Evolutionary conservation across 2,888 invertebrate species (phyloP), one percentile per base, ranked within the genome.

Genomic region (Philaethria dido): DNA sequence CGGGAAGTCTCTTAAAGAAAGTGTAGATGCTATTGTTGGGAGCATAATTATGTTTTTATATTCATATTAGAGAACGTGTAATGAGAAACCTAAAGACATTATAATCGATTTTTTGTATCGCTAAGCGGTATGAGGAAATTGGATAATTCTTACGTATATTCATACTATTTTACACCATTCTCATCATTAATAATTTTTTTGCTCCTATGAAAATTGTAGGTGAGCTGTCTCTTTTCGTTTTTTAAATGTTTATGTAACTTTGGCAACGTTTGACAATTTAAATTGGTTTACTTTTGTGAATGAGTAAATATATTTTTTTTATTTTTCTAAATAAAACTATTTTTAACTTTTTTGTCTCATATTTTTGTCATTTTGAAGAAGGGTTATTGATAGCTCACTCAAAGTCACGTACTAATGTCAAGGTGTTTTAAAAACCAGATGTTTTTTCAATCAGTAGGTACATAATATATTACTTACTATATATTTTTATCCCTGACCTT

Each of bases 401-500:
- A 3, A 29, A 29, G 6, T 29, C 29, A 29, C 29, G 29, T 6
- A 29, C 29, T 2, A 47, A 47, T 13, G 47, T 20, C 20, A 18
- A 9, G 2, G 6, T 47, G 20, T 47, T 20, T n/a, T n/a, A n/a
- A n/a, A n/a, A 13, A 20, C 20, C 47, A 20, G 11, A 13, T 47
- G 13, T 3, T 47, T 47, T 47, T 20, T 13, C 11, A 47, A 20
- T 9, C 20, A 13, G 9, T 20, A 22, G 3, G n/a, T 25, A 20
- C 11, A 18, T 16, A 16, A 16, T 18, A 45, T 16, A 29, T 47
- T 16, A 11, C 6, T 39, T 29, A 18, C 14, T 36, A 45, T 36
- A 25, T 48, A 4, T 42, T 18, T n/a, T 18, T 18, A 36, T 57
- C 57, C 48, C 44, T 45, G 60, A 60, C 60, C 45, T 47, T 60